A percentile compares a stretch with the other conserved stretches of the same genome.
Conservation (phyloP, 2,888 invertebrate species). For the Sarcophaga subvicina region DNA sequence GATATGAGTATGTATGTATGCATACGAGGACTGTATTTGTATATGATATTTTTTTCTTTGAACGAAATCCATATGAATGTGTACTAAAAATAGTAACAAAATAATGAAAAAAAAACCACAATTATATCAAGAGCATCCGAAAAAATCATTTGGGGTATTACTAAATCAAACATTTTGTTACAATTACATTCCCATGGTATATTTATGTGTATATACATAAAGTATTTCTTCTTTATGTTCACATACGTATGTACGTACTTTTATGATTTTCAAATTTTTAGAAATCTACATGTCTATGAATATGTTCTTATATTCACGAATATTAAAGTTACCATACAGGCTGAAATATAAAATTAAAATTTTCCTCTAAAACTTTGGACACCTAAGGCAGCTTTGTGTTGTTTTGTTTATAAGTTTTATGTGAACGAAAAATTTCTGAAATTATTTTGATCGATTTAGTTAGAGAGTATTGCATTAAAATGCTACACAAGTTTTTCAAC, state of each 20-base stretch:
- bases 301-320: neutral
- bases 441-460: too few relatives aligned
- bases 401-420: too few relatives aligned
- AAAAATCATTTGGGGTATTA: constrained; percentile 32
- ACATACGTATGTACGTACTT: neutral
- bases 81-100: constrained; percentile 38
- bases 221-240: neutral
- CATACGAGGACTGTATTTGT: neutral
- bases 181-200: neutral
- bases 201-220: neutral
- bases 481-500: too few relatives aligned
- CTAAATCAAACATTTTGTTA: neutral
- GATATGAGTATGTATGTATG: neutral
- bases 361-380: too few relatives aligned
- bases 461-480: too few relatives aligned
- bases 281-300: neutral
- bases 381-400: too few relatives aligned
- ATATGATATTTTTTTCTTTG: neutral
- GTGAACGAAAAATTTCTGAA: neutral
- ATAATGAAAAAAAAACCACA: constrained; percentile 14
- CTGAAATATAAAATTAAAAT: too few relatives aligned
- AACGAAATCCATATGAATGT: neutral
- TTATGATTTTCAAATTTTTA: neutral
- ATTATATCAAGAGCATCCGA: constrained; percentile 42
- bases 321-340: too few relatives aligned